These are phyloP conservation scores for Athene cunicularia DNA, from an alignment of 2,113 vertebrate species.

Conservation along the genomic window DNA sequence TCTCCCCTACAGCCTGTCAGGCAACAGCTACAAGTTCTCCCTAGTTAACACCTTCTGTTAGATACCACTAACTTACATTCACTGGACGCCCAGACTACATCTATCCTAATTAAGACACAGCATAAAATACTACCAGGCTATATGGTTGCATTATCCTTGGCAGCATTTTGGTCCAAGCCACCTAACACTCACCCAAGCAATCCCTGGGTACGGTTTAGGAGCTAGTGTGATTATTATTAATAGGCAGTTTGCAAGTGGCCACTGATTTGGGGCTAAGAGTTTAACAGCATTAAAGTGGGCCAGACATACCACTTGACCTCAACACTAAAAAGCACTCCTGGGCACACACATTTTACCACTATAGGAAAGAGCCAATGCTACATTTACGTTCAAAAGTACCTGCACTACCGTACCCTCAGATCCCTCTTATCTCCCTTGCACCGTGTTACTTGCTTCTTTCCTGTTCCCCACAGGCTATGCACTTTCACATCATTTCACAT, in stretches of 20 bases:
- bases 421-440: not conserved
- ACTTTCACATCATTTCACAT: not conserved
- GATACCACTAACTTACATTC: not conserved
- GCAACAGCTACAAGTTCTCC: not conserved
- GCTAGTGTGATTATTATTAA: not conserved
- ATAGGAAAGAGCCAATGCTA: not conserved
- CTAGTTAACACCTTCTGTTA: not conserved
- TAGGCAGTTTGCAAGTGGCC: not conserved
- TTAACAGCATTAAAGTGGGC: not conserved
- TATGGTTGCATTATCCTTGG: fast-evolving
- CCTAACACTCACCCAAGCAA: not conserved
- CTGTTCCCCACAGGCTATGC: not conserved
- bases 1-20: fast-evolving
- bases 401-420: not conserved
- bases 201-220: not conserved
- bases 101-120: not conserved
- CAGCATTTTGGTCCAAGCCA: not conserved
- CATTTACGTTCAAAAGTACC: not conserved
- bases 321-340: not conserved
- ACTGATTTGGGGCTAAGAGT: not conserved
- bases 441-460: not conserved
- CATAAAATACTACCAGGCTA: not conserved
- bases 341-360: not conserved
- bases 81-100: not conserved
- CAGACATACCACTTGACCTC: not conserved